Conservation (phyloP, 2,113 vertebrate genomes). For the Natator depressus region DNA sequence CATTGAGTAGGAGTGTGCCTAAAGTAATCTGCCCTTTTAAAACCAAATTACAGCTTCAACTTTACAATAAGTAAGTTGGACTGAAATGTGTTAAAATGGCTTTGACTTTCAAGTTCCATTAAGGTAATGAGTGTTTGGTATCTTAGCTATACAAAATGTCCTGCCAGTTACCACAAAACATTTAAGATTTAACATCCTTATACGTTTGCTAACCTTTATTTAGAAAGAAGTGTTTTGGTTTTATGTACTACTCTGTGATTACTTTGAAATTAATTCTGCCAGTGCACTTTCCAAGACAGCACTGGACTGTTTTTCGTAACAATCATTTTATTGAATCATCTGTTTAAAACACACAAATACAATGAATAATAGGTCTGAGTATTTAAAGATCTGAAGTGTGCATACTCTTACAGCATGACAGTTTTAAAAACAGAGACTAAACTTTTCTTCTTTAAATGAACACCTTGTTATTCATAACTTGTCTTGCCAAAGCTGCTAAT, state of each 20-base stretch:
- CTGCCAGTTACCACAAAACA: not conserved
- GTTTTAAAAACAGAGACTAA: not conserved
- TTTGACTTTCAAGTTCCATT: not conserved
- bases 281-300: not conserved
- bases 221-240: slow-evolving; percentile 32
- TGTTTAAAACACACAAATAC: not conserved
- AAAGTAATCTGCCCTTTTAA: not conserved
- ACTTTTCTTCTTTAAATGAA: not conserved
- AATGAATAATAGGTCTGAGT: not conserved
- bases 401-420: not conserved
- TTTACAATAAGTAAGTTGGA: not conserved
- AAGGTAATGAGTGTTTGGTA: not conserved
- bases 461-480: not conserved
- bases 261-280: slow-evolving; percentile 9
- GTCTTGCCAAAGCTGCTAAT: not conserved
- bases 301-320: not conserved
- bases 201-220: not conserved
- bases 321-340: not conserved
- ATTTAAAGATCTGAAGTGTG: not conserved
- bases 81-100: not conserved
- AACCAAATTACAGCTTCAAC: not conserved
- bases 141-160: not conserved
- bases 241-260: not conserved
- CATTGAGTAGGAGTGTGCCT: not conserved
- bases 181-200: not conserved